Evolutionary conservation across 2,113 vertebrate species (phyloP).

Genomic region (Apaloderma vittatum): DNA sequence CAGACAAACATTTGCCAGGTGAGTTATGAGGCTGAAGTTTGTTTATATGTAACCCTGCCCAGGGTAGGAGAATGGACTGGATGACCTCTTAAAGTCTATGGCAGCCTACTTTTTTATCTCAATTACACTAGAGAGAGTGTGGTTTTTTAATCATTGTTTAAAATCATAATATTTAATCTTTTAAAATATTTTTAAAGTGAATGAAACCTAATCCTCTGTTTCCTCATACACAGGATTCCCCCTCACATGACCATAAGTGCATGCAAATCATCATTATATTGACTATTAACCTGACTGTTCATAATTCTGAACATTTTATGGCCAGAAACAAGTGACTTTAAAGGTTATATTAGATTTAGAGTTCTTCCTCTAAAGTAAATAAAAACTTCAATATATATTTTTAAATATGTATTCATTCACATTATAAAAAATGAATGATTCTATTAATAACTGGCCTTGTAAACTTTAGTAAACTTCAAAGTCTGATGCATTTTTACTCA

Average conservation of each 20-base stretch:
- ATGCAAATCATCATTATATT: background rate
- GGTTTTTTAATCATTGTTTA: background rate
- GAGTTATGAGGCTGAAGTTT: conserved; percentile 18
- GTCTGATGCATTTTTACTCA: background rate
- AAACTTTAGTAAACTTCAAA: background rate
- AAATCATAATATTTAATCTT: background rate
- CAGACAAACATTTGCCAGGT: conserved; percentile 33
- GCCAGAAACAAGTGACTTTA: background rate
- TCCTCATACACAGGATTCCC: background rate
- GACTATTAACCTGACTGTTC: background rate
- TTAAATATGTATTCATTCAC: background rate
- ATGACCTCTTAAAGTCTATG: background rate
- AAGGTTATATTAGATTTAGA: background rate
- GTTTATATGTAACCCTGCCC: background rate
- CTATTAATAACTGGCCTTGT: background rate
- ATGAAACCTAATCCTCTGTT: background rate
- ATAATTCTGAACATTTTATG: background rate
- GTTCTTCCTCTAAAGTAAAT: background rate
- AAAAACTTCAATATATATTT: background rate
- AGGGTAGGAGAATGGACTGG: background rate
- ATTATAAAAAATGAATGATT: background rate
- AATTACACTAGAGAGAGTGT: background rate
- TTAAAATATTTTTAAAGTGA: background rate
- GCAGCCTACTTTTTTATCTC: background rate
- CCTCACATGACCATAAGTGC: background rate